These are phyloP conservation scores for Folsomia candida DNA, from an alignment of 2,888 invertebrate genomes.

Conservation along the genomic window DNA sequence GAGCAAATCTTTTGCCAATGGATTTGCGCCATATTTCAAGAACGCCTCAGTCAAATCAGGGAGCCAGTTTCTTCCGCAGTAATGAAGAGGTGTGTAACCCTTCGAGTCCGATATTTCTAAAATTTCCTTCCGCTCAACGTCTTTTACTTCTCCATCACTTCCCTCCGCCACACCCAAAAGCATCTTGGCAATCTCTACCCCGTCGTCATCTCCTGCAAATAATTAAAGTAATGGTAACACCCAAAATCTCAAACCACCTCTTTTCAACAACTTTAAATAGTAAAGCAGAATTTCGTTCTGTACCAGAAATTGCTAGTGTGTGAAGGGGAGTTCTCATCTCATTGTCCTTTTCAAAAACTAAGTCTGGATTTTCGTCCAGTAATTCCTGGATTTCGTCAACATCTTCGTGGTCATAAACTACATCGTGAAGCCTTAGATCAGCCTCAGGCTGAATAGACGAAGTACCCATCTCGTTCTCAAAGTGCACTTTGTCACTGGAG, in stretches of 20 bases:
- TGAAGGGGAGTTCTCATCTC: constrained; percentile 24
- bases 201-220: constrained; percentile 19
- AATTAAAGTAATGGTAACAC: not conserved
- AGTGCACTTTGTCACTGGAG: not conserved
- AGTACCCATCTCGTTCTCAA: constrained; percentile 12
- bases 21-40: constrained; percentile 19
- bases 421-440: constrained; percentile 21
- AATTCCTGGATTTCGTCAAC: constrained; percentile 26
- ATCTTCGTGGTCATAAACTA: constrained; percentile 25
- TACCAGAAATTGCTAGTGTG: constrained; percentile 24
- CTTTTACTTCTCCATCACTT: not conserved
- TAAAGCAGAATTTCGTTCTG: too few species aligned
- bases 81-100: constrained; percentile 21
- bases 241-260: not conserved
- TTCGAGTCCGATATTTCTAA: not conserved
- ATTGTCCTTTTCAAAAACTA: constrained; percentile 25
- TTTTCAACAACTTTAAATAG: too few species aligned
- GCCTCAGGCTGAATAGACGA: not conserved
- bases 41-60: constrained; percentile 23
- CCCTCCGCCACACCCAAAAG: constrained; percentile 19
- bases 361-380: constrained; percentile 16
- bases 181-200: constrained; percentile 20
- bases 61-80: constrained; percentile 17
- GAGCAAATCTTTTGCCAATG: constrained; percentile 10
- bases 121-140: constrained; percentile 16